phyloP scores from a whole-genome alignment of 2,113 vertebrate genomes.

The Nerophis ophidion region DNA sequence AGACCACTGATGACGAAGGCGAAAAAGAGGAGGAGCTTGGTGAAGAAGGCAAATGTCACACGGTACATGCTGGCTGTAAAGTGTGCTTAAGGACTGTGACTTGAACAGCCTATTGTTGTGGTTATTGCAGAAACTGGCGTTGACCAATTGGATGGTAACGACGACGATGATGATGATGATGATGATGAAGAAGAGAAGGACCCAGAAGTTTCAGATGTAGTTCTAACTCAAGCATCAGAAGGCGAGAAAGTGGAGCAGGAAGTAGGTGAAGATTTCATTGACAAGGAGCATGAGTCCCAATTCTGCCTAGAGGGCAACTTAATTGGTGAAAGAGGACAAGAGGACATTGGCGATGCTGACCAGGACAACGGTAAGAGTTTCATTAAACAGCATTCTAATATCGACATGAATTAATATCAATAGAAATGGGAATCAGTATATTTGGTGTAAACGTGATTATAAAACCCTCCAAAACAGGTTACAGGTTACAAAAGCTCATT shows the following conservation, averaged over 20 bases:
- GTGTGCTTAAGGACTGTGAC: background rate
- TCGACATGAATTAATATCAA: too few species aligned
- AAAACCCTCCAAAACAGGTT: too few species aligned
- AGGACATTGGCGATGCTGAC: conserved; percentile 1
- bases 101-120: background rate
- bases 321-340: conserved; percentile 59
- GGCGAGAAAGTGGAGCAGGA: conserved; percentile 13
- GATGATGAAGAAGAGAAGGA: conserved; percentile 53
- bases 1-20: conserved; percentile 58
- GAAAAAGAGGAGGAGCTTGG: conserved; percentile 57
- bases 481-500: too few species aligned
- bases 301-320: conserved; percentile 93
- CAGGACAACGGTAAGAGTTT: conserved; percentile 34
- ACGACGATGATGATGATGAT: conserved; percentile 61
- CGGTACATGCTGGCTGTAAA: background rate
- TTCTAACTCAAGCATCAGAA: conserved; percentile 10
- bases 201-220: conserved; percentile 31
- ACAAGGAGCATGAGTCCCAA: conserved; percentile 80
- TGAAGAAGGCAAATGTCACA: conserved; percentile 13
- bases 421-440: too few species aligned
- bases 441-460: too few species aligned
- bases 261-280: conserved; percentile 75
- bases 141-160: conserved; percentile 54
- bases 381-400: too few species aligned
- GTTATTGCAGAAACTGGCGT: conserved; percentile 18